phyloP scores from a whole-genome alignment of 2,113 vertebrate species.

The Odobenus rosmarus region DNA sequence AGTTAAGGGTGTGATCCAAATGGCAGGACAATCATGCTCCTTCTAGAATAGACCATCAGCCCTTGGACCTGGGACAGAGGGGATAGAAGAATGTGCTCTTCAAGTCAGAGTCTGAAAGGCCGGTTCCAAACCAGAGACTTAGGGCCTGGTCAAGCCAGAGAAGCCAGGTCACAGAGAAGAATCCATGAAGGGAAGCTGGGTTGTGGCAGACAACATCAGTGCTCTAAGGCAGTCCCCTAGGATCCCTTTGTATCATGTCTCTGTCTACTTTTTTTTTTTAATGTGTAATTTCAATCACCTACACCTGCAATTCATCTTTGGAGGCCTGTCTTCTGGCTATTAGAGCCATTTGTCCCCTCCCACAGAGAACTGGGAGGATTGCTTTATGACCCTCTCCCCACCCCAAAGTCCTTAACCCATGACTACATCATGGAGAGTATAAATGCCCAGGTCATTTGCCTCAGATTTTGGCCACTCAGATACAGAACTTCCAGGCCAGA shows the following conservation, averaged over 20 bases:
- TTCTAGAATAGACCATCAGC: background rate
- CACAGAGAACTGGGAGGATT: background rate
- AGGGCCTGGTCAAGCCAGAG: background rate
- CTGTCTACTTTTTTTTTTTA: background rate
- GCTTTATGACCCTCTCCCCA: background rate
- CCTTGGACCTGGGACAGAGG: fast-evolving
- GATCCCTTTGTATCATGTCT: background rate
- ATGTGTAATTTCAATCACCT: background rate
- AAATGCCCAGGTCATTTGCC: background rate
- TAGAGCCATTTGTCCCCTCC: background rate
- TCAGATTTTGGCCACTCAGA: background rate
- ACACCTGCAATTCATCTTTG: background rate
- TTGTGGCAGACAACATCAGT: background rate
- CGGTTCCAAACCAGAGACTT: background rate
- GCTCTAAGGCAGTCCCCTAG: background rate
- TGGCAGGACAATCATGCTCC: no score
- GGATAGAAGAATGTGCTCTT: background rate
- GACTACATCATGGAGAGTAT: background rate
- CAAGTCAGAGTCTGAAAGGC: background rate
- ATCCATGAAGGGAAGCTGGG: background rate
- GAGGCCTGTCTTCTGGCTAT: background rate
- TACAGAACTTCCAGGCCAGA: background rate
- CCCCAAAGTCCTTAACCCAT: background rate
- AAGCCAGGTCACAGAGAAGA: background rate
- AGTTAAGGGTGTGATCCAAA: background rate